A percentile compares a stretch with the other conserved stretches of the same genome.
These are phyloP conservation scores for Periophthalmus magnuspinnatus DNA, from an alignment of 2,797 vertebrate genomes.

Conservation along the genomic window DNA sequence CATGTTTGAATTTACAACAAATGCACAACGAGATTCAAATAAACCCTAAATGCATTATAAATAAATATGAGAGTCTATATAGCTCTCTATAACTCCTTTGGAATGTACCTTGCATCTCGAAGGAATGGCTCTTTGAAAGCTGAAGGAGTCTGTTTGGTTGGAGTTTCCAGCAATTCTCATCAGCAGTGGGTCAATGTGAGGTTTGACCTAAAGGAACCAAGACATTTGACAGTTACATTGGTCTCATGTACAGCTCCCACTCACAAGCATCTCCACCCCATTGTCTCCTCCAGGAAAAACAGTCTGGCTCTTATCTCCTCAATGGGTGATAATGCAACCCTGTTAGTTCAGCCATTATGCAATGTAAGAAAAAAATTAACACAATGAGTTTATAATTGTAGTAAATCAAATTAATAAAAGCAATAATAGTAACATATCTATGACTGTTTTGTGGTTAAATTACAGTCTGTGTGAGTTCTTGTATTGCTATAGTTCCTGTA, in stretches of 20 bases:
- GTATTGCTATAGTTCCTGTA: too few relatives aligned
- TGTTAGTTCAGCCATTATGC: slow-evolving; percentile 68
- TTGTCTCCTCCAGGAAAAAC: slow-evolving; percentile 79
- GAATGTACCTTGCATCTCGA: slow-evolving; percentile 61
- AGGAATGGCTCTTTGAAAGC: slow-evolving; percentile 53
- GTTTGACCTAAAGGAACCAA: slow-evolving; percentile 57
- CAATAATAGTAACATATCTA: too few relatives aligned
- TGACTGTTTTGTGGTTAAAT: too few relatives aligned
- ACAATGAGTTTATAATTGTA: background rate
- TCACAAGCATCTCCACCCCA: slow-evolving; percentile 38
- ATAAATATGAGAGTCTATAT: slow-evolving; percentile 62
- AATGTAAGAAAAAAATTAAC: background rate
- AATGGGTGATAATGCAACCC: slow-evolving; percentile 65
- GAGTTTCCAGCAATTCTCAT: slow-evolving; percentile 71
- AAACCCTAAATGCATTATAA: slow-evolving; percentile 49
- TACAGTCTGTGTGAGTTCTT: too few relatives aligned
- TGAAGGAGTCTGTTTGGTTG: slow-evolving; percentile 44
- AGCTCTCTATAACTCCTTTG: slow-evolving; percentile 57
- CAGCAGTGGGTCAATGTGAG: slow-evolving; percentile 29
- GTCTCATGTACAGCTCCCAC: slow-evolving; percentile 51
- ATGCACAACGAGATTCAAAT: slow-evolving; percentile 46
- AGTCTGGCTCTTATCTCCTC: slow-evolving; percentile 57
- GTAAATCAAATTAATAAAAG: too few relatives aligned
- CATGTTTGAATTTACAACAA: slow-evolving; percentile 44
- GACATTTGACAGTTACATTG: slow-evolving; percentile 68